Conservation (phyloP, 2,113 vertebrate species). For the Galemys pyrenaicus region DNA sequence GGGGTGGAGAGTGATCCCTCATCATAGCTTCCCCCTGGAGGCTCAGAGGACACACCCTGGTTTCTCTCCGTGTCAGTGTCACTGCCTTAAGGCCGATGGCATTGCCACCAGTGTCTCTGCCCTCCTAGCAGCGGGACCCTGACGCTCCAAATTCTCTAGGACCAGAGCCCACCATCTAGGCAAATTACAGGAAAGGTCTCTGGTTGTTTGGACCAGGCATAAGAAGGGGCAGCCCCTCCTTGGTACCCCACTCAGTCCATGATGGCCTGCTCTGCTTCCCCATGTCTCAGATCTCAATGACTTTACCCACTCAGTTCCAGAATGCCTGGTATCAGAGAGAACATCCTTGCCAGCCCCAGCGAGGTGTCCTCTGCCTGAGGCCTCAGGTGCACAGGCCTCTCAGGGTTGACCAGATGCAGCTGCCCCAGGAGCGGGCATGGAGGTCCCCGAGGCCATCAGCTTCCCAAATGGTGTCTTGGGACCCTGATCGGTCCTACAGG, state of each 20-base stretch:
- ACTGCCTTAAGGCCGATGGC: neutral
- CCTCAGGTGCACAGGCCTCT: neutral
- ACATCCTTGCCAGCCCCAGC: neutral
- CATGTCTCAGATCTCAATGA: neutral
- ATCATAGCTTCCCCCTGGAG: neutral
- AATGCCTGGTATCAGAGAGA: neutral
- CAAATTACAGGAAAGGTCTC: neutral
- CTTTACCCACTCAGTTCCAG: neutral
- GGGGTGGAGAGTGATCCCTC: neutral
- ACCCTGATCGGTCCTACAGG: neutral
- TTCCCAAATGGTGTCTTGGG: neutral
- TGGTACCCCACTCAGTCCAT: neutral
- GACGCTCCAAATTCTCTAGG: neutral
- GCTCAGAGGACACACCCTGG: neutral
- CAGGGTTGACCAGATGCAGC: neutral
- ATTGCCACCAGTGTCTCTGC: neutral
- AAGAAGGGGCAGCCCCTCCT: no score
- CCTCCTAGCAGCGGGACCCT: neutral
- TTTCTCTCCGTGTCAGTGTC: neutral
- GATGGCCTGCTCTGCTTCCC: neutral
- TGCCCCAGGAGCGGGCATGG: neutral
- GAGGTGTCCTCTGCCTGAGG: neutral
- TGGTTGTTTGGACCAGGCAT: neutral
- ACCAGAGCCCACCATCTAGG: neutral
- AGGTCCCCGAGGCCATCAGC: fast-evolving